Percentiles rank a stretch among this genome's conserved stretches.
Evolutionary conservation across 2,113 vertebrate genomes (phyloP).

Genomic region (Pygoscelis adeliae): DNA sequence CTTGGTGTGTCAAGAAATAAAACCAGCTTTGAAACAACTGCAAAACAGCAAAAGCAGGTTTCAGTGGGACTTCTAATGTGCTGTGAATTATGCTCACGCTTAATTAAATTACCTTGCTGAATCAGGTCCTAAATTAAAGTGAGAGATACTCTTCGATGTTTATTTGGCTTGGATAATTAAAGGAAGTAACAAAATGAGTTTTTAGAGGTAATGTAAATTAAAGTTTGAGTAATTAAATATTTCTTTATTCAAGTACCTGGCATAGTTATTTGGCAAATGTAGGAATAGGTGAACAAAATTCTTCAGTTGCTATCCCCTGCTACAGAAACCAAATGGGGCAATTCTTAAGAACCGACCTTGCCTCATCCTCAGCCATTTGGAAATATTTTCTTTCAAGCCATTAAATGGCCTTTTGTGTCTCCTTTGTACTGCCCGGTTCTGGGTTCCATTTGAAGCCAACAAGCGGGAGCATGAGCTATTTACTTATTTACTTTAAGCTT

Average conservation of each 20-base stretch:
- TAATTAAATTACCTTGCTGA: conserved; percentile 34
- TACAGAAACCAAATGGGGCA: neutral
- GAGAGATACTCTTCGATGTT: neutral
- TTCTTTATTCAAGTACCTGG: neutral
- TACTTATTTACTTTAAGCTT: neutral
- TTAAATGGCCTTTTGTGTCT: neutral
- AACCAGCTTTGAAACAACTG: neutral
- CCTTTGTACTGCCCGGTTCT: neutral
- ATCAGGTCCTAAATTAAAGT: neutral
- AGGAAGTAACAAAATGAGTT: neutral
- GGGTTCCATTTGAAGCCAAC: neutral
- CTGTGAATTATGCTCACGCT: neutral
- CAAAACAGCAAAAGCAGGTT: neutral
- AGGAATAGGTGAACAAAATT: neutral
- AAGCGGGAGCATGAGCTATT: neutral
- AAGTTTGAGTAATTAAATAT: neutral
- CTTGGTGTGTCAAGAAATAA: neutral
- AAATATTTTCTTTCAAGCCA: neutral
- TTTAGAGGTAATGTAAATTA: neutral
- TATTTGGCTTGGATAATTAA: neutral
- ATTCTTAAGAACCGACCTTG: neutral
- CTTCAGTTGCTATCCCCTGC: neutral
- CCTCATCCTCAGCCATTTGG: neutral
- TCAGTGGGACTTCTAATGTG: conserved; percentile 12
- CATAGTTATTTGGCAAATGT: neutral